Percentiles rank a stretch among this genome's conserved stretches.
These are phyloP conservation scores for Sparus aurata DNA, from an alignment of 2,797 vertebrate species.

Conservation along the genomic window DNA sequence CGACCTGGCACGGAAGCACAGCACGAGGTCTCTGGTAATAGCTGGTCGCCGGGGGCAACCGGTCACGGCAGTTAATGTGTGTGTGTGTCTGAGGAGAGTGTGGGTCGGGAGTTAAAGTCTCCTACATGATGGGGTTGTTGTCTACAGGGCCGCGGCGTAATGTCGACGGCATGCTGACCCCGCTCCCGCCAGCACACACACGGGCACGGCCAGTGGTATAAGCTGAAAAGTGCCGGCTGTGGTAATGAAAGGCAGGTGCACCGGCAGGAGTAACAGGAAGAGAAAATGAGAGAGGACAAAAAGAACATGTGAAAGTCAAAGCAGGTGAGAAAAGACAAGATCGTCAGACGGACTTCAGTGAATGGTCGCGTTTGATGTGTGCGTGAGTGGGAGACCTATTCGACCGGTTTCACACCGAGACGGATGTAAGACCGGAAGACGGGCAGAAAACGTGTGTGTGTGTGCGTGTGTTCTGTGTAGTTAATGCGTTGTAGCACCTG, in stretches of 20 bases:
- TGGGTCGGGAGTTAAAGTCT: conserved; percentile 56
- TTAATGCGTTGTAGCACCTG: conserved; percentile 46
- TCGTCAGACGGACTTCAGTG: conserved; percentile 21
- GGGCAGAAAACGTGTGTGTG: not conserved
- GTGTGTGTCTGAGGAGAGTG: conserved; percentile 38
- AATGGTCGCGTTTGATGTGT: conserved; percentile 21
- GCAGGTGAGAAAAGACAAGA: conserved; percentile 47
- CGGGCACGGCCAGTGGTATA: conserved; percentile 69
- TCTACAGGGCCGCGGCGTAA: conserved; percentile 58
- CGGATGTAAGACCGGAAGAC: not conserved
- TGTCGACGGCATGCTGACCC: conserved; percentile 71
- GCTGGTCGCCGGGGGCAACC: conserved; percentile 65
- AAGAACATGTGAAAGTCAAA: conserved; percentile 82
- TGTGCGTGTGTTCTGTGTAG: conserved; percentile 29
- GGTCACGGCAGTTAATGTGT: conserved; percentile 48
- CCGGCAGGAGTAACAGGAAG: conserved; percentile 63
- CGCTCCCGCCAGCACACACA: conserved; percentile 40
- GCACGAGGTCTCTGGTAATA: conserved; percentile 68
- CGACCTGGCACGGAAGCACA: conserved; percentile 62
- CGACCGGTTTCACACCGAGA: not conserved
- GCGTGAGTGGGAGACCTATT: not conserved
- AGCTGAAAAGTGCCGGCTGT: conserved; percentile 80
- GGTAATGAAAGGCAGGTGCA: conserved; percentile 78
- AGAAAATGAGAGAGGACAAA: conserved; percentile 69
- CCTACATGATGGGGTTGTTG: conserved; percentile 60